Evolutionary conservation across 1,140 invertebrate genomes (phyloP).

Genomic region (Leptestheria dahalacensis): DNA sequence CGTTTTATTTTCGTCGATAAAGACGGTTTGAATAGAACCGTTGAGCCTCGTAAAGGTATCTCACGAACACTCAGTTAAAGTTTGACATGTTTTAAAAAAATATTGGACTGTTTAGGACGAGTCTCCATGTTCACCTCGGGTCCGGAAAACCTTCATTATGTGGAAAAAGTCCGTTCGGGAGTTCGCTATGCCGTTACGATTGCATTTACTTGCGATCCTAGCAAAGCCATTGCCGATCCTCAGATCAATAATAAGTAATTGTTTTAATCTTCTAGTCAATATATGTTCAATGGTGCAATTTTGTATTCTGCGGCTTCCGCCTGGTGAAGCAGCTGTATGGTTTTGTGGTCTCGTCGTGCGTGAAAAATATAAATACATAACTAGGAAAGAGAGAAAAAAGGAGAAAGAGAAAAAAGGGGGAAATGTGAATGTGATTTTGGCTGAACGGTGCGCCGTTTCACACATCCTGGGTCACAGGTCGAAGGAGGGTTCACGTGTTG

Average conservation of each 20-base stretch:
- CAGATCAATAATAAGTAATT: not conserved
- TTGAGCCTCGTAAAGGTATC: constrained; percentile 57
- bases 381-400: not conserved
- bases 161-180: constrained; percentile 61
- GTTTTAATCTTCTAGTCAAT: not conserved
- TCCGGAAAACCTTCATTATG: constrained; percentile 62
- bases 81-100: not conserved
- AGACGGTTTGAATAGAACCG: constrained; percentile 41
- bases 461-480: not conserved
- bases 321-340: not conserved
- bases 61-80: not conserved
- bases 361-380: not conserved
- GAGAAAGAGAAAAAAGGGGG: not conserved
- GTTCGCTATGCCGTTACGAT: constrained; percentile 62
- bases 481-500: not conserved
- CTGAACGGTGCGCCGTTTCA: not conserved
- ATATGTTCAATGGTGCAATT: not conserved
- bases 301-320: not conserved
- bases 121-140: constrained; percentile 74
- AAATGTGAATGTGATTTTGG: no score
- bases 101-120: constrained; percentile 34
- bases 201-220: constrained; percentile 66
- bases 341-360: not conserved
- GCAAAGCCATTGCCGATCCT: constrained; percentile 19
- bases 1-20: constrained; percentile 64